Percentiles rank a stretch among this genome's conserved stretches.
phyloP scores from a whole-genome alignment of 92 coral and sea anemone species.

The Phymanthus crucifer region DNA sequence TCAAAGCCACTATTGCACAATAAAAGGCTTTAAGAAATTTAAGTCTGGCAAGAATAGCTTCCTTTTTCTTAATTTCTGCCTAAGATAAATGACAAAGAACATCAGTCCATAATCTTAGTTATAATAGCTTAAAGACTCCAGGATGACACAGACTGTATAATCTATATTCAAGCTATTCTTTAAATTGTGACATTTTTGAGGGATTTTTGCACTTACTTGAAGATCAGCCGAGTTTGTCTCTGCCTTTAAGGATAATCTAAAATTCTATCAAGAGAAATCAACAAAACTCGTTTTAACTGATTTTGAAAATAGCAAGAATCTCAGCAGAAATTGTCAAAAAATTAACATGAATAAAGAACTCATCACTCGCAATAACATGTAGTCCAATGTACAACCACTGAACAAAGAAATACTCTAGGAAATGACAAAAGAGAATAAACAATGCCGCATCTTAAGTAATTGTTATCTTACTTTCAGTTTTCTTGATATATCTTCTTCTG shows the following conservation, averaged over 20 bases:
- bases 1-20: slow-evolving; percentile 73
- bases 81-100: neutral
- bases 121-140: too few species aligned
- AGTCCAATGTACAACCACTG: too few species aligned
- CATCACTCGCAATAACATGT: too few species aligned
- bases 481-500: slow-evolving; percentile 88
- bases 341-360: neutral
- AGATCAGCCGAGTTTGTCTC: slow-evolving; percentile 15
- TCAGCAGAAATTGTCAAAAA: neutral
- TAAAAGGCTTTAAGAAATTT: slow-evolving; percentile 83
- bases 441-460: neutral
- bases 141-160: too few species aligned
- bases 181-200: too few species aligned
- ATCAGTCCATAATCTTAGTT: neutral
- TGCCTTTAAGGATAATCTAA: slow-evolving; percentile 20
- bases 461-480: slow-evolving; percentile 69
- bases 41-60: slow-evolving; percentile 74
- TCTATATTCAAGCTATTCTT: too few species aligned
- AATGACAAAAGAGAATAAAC: too few species aligned
- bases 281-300: neutral
- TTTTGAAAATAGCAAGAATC: neutral
- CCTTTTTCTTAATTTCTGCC: slow-evolving; percentile 60
- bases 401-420: too few species aligned
- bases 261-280: slow-evolving; percentile 10
- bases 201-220: slow-evolving; percentile 18